Evolutionary conservation across 2,113 vertebrate species (phyloP), one percentile per base, ranked within the genome.

Genomic region (Scytalopus superciliaris): DNA sequence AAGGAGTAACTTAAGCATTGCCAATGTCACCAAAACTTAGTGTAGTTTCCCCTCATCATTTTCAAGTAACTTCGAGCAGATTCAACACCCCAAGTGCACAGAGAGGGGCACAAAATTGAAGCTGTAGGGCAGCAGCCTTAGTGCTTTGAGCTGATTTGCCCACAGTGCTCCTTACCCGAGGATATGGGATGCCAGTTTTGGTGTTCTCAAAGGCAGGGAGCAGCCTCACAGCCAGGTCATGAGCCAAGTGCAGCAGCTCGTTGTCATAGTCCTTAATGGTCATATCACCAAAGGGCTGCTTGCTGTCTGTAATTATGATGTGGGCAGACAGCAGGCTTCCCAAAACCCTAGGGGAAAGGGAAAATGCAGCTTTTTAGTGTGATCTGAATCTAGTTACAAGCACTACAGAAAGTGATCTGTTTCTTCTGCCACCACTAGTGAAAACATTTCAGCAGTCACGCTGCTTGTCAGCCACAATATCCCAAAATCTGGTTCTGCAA

Each of bases 151-250:
- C 8, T 19, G 1, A 3, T 12, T 14, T 31, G 10, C 37, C 40
- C 37, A 10, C 56, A 3, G 12, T 6, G 47, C 4, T 28, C 25
- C 98, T 88, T 93, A 99, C 99, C 98, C 99, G 98, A 66, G 99
- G 99, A 57, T 99, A 99, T 2, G 99, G 99, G 86, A 99, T 99
- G n/a, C 99, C 99, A 2, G 99, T 99, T 96, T 98, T 98, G 91
- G 99, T 99, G 98, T 99, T 99, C 94, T 99, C 99, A 66, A 99
- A 99, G 89, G 99, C 99, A 10, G 99, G 99, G 5, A 99, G 98
- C 19, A 99, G 98, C 62, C 99, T 98, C 74, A 99, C 99, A 5
- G 99, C 99, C 64, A 99, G 94, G 97, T 99, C 99, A 12, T 98
- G 99, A 23, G 99, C 99, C 98, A 99, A 97, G 60, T 99, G 99